Percentiles rank a stretch among this genome's conserved stretches.
These are phyloP conservation scores for Rhynchonycteris naso DNA, from an alignment of 2,797 vertebrate species.

Conservation along the genomic window DNA sequence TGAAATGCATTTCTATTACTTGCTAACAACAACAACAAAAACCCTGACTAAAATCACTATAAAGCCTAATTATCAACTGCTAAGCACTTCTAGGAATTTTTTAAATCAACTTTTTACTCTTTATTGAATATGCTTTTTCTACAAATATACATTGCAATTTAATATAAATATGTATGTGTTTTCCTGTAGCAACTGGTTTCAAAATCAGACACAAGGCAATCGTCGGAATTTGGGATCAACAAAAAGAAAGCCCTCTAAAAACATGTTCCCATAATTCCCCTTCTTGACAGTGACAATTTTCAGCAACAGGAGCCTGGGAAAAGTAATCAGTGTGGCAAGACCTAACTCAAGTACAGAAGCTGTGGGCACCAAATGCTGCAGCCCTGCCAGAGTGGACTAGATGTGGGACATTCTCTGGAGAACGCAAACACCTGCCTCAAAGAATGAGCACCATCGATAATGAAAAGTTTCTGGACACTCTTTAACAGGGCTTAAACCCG, in stretches of 20 bases:
- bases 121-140: neutral
- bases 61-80: neutral
- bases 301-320: neutral
- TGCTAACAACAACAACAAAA: constrained; percentile 20
- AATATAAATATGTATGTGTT: neutral
- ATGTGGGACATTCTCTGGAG: neutral
- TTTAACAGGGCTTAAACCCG: neutral
- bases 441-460: neutral
- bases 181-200: constrained; percentile 23
- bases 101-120: neutral
- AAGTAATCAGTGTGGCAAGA: neutral
- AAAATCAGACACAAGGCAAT: constrained; percentile 42
- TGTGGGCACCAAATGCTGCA: neutral
- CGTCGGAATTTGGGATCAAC: neutral
- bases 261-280: neutral
- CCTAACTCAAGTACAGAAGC: neutral
- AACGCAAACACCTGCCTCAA: neutral
- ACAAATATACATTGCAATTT: constrained; percentile 23
- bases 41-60: neutral
- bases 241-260: constrained; percentile 25
- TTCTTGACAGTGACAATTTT: neutral
- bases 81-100: constrained; percentile 38
- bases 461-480: neutral
- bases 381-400: neutral
- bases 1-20: constrained; percentile 28